Evolutionary conservation across 2,797 vertebrate genomes (phyloP).

Genomic region (Coregonus sp.): DNA sequence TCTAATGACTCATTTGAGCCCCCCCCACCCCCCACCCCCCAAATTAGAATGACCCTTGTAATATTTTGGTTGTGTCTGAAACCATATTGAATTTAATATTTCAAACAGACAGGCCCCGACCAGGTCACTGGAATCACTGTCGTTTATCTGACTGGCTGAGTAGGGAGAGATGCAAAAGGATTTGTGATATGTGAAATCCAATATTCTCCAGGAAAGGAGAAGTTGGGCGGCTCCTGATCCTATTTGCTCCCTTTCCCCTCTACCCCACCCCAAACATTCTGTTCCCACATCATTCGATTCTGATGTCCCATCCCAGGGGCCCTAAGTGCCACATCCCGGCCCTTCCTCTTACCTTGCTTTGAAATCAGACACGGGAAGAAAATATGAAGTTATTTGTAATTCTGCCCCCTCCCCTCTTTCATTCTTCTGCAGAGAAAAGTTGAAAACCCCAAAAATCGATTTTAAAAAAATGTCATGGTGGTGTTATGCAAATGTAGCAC

Average conservation of each 20-base stretch:
- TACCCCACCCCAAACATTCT: constrained; percentile 38
- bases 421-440: no score
- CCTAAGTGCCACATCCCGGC: constrained; percentile 19
- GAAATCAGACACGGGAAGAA: constrained; percentile 53
- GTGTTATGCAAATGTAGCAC: background rate
- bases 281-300: constrained; percentile 52
- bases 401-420: constrained; percentile 27
- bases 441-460: background rate
- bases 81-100: background rate
- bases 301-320: constrained; percentile 38
- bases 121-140: constrained; percentile 17
- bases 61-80: constrained; percentile 6
- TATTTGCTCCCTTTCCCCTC: constrained; percentile 47
- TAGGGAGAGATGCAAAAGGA: constrained; percentile 29
- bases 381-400: constrained; percentile 54
- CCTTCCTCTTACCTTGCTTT: constrained; percentile 48
- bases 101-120: constrained; percentile 1
- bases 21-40: background rate
- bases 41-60: background rate
- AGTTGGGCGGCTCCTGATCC: constrained; percentile 49
- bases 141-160: constrained; percentile 29
- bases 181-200: constrained; percentile 40
- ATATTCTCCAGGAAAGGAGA: constrained; percentile 48
- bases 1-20: background rate
- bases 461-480: no score